Evolutionary conservation across 2,797 vertebrate genomes (phyloP), one percentile per base, ranked within the genome.

Genomic region (Enteromius paludinosus): DNA sequence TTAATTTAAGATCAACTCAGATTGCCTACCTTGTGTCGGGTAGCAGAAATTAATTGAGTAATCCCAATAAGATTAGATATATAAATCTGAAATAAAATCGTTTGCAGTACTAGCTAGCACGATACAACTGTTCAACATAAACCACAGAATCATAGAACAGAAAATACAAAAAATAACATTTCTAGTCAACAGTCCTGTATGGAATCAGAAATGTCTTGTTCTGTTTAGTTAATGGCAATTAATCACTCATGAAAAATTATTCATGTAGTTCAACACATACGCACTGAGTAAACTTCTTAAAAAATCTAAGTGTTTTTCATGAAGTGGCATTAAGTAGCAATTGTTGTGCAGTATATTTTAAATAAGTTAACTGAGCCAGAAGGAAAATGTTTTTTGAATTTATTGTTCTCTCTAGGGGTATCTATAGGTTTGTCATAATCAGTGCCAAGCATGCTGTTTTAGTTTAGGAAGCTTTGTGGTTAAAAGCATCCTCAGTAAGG

Each of bases 381-480:
- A 72, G 45, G 45, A 72, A 49, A 71, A 1, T 5, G 2, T 2
- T 45, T 38, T 38, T 28, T 47, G 0, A 72, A 33, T 52, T 28
- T 28, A n/a, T 11, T 33, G 28, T 47, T 70, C 41, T n/a, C 28
- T 52, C 12, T 18, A 52, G 12, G 3, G 38, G 15, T 3, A 25
- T 54, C 2, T 43, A 4, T 61, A 3, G 1, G 8, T 3, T 47
- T 56, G 17, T 69, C 18, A 8, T 59, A 41, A 38, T 56, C 15
- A 41, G 8, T 61, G 28, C 15, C 25, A 64, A 14, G 59, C 23
- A 65, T 43, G 47, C 65, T 65, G 6, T 43, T 56, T 52, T 47
- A 20, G 25, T 54, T 59, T 54, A 35, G 30, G 30, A 54, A 74
- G 38, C 33, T 59, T 59, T 59, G 25, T 75, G 72, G 35, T 73